Evolutionary conservation across 2,888 invertebrate species (phyloP).

Genomic region (Amphipoea lucens): DNA sequence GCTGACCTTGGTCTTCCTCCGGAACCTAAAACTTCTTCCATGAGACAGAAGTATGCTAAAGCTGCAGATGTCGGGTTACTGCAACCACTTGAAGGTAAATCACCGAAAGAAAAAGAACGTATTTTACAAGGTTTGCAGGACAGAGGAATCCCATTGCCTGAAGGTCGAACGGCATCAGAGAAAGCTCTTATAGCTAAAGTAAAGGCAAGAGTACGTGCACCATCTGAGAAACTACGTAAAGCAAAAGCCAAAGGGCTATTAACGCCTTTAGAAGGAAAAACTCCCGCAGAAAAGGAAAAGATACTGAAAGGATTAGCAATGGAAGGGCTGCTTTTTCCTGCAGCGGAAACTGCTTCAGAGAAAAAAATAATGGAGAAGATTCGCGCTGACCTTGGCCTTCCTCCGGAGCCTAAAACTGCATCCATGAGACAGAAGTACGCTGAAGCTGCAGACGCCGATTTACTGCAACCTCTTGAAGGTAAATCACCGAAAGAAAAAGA

Average conservation of each 20-base stretch:
- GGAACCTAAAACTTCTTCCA: background rate
- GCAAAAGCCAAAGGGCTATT: background rate
- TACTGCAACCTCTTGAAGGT: constrained; percentile 16
- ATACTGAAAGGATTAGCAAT: constrained; percentile 11
- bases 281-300: background rate
- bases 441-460: constrained; percentile 1
- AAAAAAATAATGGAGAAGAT: background rate
- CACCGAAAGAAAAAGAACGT: background rate
- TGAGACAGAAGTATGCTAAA: constrained; percentile 13
- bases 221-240: constrained; percentile 1
- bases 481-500: constrained; percentile 11
- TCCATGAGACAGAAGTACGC: background rate
- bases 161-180: too few species aligned
- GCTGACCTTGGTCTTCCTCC: constrained; percentile 21
- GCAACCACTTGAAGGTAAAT: constrained; percentile 17
- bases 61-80: constrained; percentile 14
- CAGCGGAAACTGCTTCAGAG: constrained; percentile 9
- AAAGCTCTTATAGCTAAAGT: too few species aligned
- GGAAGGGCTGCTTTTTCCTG: constrained; percentile 9
- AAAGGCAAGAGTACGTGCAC: too few species aligned
- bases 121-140: too few species aligned
- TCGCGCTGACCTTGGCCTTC: too few species aligned
- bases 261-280: background rate
- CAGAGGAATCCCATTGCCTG: too few species aligned
- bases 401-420: too few species aligned